Evolutionary conservation across 2,797 vertebrate species (phyloP).

Genomic region (Holocentrus rufus): DNA sequence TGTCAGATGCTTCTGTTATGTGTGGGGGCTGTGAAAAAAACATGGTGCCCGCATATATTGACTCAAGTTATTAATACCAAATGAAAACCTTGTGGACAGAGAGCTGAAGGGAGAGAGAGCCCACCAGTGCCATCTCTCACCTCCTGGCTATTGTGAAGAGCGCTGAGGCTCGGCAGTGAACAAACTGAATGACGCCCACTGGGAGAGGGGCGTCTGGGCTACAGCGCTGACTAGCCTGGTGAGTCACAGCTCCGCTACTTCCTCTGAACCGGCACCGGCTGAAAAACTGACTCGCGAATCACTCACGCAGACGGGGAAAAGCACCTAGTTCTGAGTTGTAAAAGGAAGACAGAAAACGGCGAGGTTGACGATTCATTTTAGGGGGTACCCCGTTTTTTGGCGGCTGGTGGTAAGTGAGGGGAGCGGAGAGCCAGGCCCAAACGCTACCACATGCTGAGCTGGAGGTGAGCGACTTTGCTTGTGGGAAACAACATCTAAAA

Average conservation of each 20-base stretch:
- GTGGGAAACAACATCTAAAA: conserved; percentile 26
- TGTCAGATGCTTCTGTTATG: conserved; percentile 63
- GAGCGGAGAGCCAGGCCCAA: not conserved
- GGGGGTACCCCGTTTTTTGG: conserved; percentile 34
- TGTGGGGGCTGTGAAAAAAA: conserved; percentile 57
- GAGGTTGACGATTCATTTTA: conserved; percentile 59
- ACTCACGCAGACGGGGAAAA: conserved; percentile 46
- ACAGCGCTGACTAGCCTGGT: conserved; percentile 38
- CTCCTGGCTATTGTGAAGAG: conserved; percentile 64
- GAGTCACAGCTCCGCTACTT: conserved; percentile 48
- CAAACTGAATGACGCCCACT: conserved; percentile 61
- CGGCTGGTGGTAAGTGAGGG: not conserved
- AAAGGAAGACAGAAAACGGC: conserved; percentile 16
- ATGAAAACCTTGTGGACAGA: conserved; percentile 57
- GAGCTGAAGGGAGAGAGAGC: conserved; percentile 28
- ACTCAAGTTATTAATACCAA: conserved; percentile 58
- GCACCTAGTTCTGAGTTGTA: conserved; percentile 11
- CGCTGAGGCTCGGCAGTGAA: conserved; percentile 34
- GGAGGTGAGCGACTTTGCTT: conserved; percentile 8
- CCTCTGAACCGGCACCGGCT: conserved; percentile 29
- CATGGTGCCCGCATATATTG: conserved; percentile 29
- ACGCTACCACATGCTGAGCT: not conserved
- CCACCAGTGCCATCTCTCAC: conserved; percentile 71
- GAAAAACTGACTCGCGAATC: conserved; percentile 26
- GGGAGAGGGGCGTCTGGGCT: conserved; percentile 49